These are phyloP conservation scores for Phocoena phocoena DNA, from an alignment of 2,113 vertebrate species.

Conservation along the genomic window DNA sequence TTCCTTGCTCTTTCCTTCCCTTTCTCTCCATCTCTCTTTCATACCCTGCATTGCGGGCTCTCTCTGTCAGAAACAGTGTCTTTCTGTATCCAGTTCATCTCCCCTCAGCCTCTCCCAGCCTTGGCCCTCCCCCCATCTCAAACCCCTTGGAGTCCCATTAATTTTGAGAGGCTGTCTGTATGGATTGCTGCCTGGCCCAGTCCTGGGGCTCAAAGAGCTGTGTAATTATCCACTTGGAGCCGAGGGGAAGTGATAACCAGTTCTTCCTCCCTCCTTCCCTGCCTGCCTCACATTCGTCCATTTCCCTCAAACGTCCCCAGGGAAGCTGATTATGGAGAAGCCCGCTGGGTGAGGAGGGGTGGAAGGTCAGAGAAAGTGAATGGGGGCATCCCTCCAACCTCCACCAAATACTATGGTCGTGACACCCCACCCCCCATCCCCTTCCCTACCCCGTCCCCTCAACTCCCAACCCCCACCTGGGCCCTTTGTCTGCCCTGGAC, in stretches of 20 bases:
- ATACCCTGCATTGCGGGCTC: not conserved
- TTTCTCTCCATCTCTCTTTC: not conserved
- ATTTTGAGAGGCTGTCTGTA: conserved; percentile 79
- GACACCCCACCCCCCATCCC: not conserved
- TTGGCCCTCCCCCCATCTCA: not conserved
- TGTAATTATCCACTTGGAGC: conserved; percentile 58
- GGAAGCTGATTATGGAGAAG: not conserved
- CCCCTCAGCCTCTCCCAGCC: not conserved
- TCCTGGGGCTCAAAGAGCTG: conserved; percentile 66
- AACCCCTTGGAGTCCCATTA: conserved; percentile 75
- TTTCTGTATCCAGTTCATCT: not conserved
- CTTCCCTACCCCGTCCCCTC: not conserved
- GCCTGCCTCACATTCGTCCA: not conserved
- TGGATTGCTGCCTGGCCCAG: conserved; percentile 69
- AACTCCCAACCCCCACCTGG: not conserved
- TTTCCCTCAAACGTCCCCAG: not conserved
- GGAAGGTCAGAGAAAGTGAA: not conserved
- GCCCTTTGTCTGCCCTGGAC: not conserved
- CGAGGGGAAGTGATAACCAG: conserved; percentile 2
- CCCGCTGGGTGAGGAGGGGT: not conserved
- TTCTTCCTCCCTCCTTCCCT: not conserved
- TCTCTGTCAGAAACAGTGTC: not conserved
- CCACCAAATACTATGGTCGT: not conserved
- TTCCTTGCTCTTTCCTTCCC: conserved; percentile 25
- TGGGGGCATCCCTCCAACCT: not conserved